phyloP scores from a whole-genome alignment of 53 echinoderm and acorn worm species.

The Crossaster papposus region DNA sequence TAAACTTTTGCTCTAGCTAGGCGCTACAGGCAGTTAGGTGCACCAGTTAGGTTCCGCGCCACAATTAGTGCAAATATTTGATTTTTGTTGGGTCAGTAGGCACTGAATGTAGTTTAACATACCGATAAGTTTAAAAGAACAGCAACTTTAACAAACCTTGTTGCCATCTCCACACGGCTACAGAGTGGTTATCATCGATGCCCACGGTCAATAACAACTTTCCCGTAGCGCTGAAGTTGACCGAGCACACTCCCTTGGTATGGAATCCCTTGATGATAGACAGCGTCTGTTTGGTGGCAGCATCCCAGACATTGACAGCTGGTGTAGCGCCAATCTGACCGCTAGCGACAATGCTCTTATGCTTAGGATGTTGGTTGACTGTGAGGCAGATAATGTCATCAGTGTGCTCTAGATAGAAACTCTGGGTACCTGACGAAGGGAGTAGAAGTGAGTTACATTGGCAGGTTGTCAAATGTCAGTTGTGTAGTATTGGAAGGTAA shows the following conservation, averaged over 20 bases:
- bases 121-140: no score
- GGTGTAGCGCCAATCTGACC: slow-evolving; percentile 94
- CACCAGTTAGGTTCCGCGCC: no score
- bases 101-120: no score
- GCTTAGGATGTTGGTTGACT: slow-evolving; percentile 92
- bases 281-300: slow-evolving; percentile 81
- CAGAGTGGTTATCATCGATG: slow-evolving; percentile 93
- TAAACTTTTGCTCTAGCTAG: no score
- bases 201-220: slow-evolving; percentile 89
- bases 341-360: slow-evolving; percentile 84
- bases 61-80: no score
- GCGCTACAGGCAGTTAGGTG: no score
- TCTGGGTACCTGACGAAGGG: slow-evolving; percentile 76
- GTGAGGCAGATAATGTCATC: slow-evolving; percentile 99
- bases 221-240: slow-evolving; percentile 88
- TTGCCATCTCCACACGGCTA: slow-evolving; percentile 99
- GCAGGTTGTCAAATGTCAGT: no score
- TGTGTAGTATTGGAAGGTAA: no score
- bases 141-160: slow-evolving; percentile 68
- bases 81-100: no score
- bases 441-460: not conserved
- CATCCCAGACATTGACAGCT: slow-evolving; percentile 96
- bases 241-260: slow-evolving; percentile 97
- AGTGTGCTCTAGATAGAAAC: slow-evolving; percentile 97
- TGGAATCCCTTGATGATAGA: slow-evolving; percentile 97